These are phyloP conservation scores for Babylonia areolata DNA, from an alignment of 1,140 invertebrate genomes.

Conservation along the genomic window DNA sequence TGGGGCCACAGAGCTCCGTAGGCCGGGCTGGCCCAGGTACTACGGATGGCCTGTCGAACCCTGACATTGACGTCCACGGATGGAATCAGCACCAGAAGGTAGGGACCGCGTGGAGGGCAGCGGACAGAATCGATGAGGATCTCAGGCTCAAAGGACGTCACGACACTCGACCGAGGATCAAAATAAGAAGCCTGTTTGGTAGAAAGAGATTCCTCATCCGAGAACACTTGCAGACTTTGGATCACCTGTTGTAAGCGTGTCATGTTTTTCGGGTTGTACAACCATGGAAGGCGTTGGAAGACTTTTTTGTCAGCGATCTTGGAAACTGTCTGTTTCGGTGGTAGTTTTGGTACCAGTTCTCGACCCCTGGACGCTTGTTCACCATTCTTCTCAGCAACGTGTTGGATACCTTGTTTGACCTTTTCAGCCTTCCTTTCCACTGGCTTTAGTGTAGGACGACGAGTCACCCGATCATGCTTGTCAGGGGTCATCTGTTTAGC, in stretches of 20 bases:
- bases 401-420: too few species aligned
- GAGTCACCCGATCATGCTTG: too few species aligned
- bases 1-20: constrained; percentile 13
- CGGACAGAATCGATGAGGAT: not conserved
- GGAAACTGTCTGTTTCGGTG: too few species aligned
- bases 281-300: not conserved
- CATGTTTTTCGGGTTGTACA: not conserved
- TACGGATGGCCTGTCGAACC: constrained; percentile 55
- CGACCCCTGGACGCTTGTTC: too few species aligned
- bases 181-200: not conserved
- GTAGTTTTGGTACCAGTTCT: too few species aligned
- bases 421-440: too few species aligned
- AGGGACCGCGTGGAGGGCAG: constrained; percentile 19
- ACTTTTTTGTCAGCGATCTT: too few species aligned
- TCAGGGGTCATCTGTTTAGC: too few species aligned
- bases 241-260: not conserved
- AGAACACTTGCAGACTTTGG: too few species aligned
- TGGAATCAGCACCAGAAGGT: constrained; percentile 58
- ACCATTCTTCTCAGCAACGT: too few species aligned
- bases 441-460: too few species aligned
- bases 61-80: constrained; percentile 49
- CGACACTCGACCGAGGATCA: not conserved
- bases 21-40: constrained; percentile 64
- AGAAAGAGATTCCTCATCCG: not conserved
- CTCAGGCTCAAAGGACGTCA: not conserved